A percentile compares a stretch with the other conserved stretches of the same genome.
These are phyloP conservation scores for Ephialtes manifestator DNA, from an alignment of 2,888 invertebrate genomes.

Conservation along the genomic window DNA sequence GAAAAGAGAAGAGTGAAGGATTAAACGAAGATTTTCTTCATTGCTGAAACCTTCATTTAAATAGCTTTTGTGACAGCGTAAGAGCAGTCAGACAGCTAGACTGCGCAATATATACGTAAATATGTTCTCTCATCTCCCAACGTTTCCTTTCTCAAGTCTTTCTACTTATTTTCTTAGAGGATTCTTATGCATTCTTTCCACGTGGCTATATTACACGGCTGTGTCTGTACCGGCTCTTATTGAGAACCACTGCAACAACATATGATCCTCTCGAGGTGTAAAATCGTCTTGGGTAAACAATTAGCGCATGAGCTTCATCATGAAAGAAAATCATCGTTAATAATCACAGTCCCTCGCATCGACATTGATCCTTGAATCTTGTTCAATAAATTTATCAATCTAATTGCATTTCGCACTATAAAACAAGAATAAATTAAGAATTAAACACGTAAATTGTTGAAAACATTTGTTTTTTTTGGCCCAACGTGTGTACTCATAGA, in stretches of 20 bases:
- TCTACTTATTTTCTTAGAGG: background rate
- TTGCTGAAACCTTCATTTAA: background rate
- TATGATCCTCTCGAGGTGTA: background rate
- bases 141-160: background rate
- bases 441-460: background rate
- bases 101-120: background rate
- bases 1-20: too few relatives aligned
- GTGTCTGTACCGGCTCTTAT: background rate
- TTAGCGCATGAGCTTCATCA: background rate
- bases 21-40: too few relatives aligned
- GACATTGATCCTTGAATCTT: background rate
- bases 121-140: background rate
- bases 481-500: background rate
- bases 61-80: background rate
- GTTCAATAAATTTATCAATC: background rate
- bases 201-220: background rate
- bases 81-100: background rate
- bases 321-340: background rate
- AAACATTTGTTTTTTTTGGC: background rate
- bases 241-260: background rate
- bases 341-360: background rate
- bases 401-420: background rate
- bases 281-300: conserved; percentile 1
- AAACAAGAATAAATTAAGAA: background rate
- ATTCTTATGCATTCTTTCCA: background rate